Base-by-base conservation (phyloP, 2,113 vertebrate species). In the Oplegnathus fasciatus region DNA sequence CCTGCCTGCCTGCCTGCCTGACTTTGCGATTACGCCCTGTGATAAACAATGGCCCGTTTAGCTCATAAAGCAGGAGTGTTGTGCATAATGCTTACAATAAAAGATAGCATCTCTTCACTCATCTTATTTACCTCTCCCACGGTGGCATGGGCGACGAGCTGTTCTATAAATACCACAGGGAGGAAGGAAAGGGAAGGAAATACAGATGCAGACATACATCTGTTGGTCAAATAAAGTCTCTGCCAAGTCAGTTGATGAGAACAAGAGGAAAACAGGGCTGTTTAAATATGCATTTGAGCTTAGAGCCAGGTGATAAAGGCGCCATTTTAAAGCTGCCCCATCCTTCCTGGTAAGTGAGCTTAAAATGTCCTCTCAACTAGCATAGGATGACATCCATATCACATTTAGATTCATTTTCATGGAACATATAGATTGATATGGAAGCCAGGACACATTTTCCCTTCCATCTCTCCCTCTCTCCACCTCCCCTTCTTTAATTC, bases 31-130 rank as follows among this genome's bases (percentile, higher is more conserved):
- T 91, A 90, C 78, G 71, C 92, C 87, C 88, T 17, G 83, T 92
- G 92, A 94, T 94, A 94, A 94, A 95, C 94, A 94, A 93, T 83
- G 90, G 90, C 89, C 93, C 87, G 91, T 92, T 94, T 92, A 94
- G 87, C 92, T 95, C 94, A 95, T 95, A 95, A 95, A 95, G 92
- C 91, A 93, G 88, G 94, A 94, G 92, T 94, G 93, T 94, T 94
- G 92, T 88, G 93, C 93, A 94, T 94, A 94, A 94, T 94, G 93
- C 92, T 93, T 92, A 97, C 97, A 96, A 97, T 97, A 97, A 97
- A 97, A 97, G 96, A 98, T 97, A 97, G 95, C 96, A 97, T 97
- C 96, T 97, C 95, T 95, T 97, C 97, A 98, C 97, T 96, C 96
- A 97, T 96, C 96, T 97, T 97, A 97, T 98, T 98, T 97, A 97